Conservation (phyloP, 2,888 invertebrate species). For the Drosophila putrida region DNA sequence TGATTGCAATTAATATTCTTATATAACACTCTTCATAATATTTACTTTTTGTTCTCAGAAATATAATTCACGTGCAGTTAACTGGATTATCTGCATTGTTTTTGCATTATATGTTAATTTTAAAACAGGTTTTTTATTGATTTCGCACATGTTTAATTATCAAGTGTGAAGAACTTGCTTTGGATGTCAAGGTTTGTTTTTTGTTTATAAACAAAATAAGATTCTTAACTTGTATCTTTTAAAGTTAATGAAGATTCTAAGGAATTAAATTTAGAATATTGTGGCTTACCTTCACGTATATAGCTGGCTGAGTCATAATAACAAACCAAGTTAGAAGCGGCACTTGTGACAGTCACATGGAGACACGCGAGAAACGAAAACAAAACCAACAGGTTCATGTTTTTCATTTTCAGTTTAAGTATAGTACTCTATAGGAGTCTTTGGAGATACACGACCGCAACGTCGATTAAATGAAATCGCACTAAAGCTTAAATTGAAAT, state of each 20-base stretch:
- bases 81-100: background rate
- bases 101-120: background rate
- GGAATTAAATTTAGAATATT: background rate
- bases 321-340: constrained; percentile 81
- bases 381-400: constrained; percentile 65
- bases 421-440: constrained; percentile 13
- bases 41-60: background rate
- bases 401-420: constrained; percentile 21
- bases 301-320: constrained; percentile 83
- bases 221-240: background rate
- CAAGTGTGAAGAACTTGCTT: background rate
- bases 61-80: background rate
- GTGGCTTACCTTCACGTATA: constrained; percentile 82
- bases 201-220: background rate
- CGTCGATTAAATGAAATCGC: constrained; percentile 59
- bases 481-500: constrained; percentile 61
- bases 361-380: constrained; percentile 63
- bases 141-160: background rate
- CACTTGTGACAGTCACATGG: constrained; percentile 54
- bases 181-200: background rate
- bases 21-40: background rate
- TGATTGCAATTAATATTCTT: background rate
- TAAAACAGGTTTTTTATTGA: background rate
- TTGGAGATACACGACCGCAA: constrained; percentile 49
- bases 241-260: background rate